These are phyloP conservation scores for Drosophila ustulata DNA, from an alignment of 2,888 invertebrate species.

Conservation along the genomic window DNA sequence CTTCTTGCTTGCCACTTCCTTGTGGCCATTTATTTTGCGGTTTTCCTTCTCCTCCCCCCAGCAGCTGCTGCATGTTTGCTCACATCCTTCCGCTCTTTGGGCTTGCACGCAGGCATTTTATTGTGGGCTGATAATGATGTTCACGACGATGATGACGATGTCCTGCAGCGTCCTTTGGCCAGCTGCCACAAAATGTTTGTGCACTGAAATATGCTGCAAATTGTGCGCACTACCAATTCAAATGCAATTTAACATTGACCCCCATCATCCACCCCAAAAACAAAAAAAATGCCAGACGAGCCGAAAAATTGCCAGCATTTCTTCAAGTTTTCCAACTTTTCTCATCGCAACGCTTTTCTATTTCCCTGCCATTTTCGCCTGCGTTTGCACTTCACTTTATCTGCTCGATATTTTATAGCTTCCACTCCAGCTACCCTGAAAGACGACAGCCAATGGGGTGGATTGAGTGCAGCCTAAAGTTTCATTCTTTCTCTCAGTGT, in stretches of 20 bases:
- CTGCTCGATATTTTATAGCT: background rate
- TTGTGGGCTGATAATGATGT: conserved; percentile 25
- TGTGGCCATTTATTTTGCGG: conserved; percentile 69
- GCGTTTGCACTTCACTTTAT: background rate
- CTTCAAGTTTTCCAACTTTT: background rate
- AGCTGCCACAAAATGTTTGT: conserved; percentile 32
- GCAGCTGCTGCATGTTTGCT: conserved; percentile 35
- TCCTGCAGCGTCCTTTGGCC: conserved; percentile 14
- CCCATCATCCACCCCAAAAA: background rate
- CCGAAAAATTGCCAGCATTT: conserved; percentile 17
- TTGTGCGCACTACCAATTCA: conserved; percentile 47
- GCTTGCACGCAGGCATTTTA: conserved; percentile 38
- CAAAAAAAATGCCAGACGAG: background rate
- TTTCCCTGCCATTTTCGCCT: background rate
- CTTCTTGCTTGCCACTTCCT: conserved; percentile 47
- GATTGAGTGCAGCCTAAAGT: too few species aligned
- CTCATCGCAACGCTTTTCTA: background rate
- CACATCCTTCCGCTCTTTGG: conserved; percentile 53
- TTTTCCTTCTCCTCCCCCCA: conserved; percentile 30
- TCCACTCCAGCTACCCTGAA: background rate
- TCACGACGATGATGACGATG: conserved; percentile 12
- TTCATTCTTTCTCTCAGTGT: too few species aligned
- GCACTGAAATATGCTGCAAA: conserved; percentile 43
- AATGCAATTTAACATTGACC: conserved; percentile 62
- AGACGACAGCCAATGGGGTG: background rate